Conservation (phyloP, 2,113 vertebrate species). For the Megalops atlanticus region DNA sequence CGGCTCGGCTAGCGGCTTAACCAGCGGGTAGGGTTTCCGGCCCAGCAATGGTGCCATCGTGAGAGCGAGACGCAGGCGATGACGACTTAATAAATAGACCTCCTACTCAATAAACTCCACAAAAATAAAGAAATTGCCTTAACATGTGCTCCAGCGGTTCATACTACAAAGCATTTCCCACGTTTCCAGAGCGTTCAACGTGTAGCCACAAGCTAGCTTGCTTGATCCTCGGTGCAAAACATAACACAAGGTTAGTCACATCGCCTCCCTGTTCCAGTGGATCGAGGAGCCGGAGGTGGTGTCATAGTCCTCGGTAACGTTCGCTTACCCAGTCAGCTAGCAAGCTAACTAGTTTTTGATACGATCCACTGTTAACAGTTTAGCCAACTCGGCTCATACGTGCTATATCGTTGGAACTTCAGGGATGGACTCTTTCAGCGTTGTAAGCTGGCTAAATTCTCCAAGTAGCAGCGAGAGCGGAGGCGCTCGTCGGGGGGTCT, state of each 20-base stretch:
- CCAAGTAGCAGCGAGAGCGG: constrained; percentile 57
- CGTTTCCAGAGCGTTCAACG: constrained; percentile 57
- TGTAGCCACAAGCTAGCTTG: constrained; percentile 56
- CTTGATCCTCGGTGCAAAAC: constrained; percentile 58
- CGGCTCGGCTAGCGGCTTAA: constrained; percentile 80
- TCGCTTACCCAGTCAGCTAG: not conserved
- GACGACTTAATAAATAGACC: constrained; percentile 27
- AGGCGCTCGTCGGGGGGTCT: constrained; percentile 48
- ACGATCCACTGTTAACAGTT: no score
- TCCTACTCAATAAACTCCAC: not conserved
- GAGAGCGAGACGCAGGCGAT: constrained; percentile 48
- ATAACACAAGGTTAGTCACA: constrained; percentile 61
- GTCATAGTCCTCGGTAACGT: constrained; percentile 36
- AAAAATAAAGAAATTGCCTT: constrained; percentile 25
- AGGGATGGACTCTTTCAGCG: constrained; percentile 31
- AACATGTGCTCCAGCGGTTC: constrained; percentile 51
- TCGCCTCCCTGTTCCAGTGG: constrained; percentile 44
- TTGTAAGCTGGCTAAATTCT: constrained; percentile 29
- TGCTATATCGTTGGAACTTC: not conserved
- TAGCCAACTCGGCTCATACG: not conserved
- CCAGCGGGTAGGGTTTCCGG: constrained; percentile 90
- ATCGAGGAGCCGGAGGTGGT: not conserved
- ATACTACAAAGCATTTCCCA: constrained; percentile 36
- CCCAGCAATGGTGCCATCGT: constrained; percentile 93
- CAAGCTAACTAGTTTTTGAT: no score